These are phyloP conservation scores for Kradibia gibbosae DNA, from an alignment of 1,140 invertebrate genomes.

Conservation along the genomic window DNA sequence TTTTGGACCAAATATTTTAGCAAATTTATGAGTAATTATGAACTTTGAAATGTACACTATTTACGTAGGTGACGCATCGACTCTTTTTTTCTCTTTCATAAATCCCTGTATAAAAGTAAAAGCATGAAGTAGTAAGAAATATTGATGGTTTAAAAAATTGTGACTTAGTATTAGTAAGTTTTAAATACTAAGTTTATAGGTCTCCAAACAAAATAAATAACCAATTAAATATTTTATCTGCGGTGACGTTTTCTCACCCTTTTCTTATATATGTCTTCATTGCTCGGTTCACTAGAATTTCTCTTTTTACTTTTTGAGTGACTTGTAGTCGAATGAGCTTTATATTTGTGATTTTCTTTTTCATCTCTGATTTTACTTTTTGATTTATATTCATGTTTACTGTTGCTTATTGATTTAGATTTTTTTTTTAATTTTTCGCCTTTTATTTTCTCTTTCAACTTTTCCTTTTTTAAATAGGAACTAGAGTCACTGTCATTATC, in stretches of 20 bases:
- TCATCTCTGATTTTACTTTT: conserved; percentile 50
- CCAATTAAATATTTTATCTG: conserved; percentile 13
- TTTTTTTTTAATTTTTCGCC: conserved; percentile 50
- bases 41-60: no score
- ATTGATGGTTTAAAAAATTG: no score
- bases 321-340: conserved; percentile 19
- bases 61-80: no score
- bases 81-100: no score
- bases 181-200: no score
- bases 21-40: no score
- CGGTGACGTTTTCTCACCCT: conserved; percentile 33
- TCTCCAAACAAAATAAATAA: conserved; percentile 9
- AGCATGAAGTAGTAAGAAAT: no score
- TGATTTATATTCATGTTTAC: conserved; percentile 55
- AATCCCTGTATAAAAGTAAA: no score
- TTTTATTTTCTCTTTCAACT: conserved; percentile 52
- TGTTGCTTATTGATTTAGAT: conserved; percentile 47
- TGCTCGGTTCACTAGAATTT: conserved; percentile 54
- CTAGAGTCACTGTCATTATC: conserved; percentile 6
- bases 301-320: conserved; percentile 50
- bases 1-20: no score
- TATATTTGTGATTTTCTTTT: conserved; percentile 49
- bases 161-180: no score
- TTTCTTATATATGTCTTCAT: conserved; percentile 48
- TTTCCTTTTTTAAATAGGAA: conserved; percentile 50